Evolutionary conservation across 2,113 vertebrate genomes (phyloP).

Genomic region (Microcebus jonahi): DNA sequence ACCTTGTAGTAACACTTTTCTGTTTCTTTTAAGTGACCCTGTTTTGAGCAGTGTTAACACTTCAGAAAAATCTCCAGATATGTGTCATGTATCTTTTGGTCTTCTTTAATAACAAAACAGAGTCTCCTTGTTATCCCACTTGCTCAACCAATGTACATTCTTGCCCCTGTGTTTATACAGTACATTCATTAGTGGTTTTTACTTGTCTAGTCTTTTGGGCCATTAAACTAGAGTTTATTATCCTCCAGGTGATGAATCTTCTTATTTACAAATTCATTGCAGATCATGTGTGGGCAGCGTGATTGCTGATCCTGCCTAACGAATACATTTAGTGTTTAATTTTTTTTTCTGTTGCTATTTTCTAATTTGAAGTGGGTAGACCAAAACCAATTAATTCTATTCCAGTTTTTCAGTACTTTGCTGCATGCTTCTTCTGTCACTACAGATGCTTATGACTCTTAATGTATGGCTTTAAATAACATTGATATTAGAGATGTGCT

Average conservation of each 20-base stretch:
- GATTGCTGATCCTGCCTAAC: constrained; percentile 77
- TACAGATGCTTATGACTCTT: constrained; percentile 85
- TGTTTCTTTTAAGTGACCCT: constrained; percentile 66
- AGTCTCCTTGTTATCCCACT: constrained; percentile 69
- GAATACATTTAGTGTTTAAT: constrained; percentile 78
- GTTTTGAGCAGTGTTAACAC: constrained; percentile 76
- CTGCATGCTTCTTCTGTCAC: constrained; percentile 82
- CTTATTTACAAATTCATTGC: constrained; percentile 79
- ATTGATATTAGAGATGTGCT: constrained; percentile 85
- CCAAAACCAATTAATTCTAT: constrained; percentile 85
- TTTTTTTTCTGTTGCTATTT: constrained; percentile 79
- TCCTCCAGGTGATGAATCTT: constrained; percentile 78
- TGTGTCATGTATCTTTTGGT: constrained; percentile 53
- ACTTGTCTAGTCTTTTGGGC: constrained; percentile 76
- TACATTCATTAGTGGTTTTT: constrained; percentile 71
- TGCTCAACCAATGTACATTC: constrained; percentile 58
- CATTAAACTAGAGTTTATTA: constrained; percentile 75
- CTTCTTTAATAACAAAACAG: constrained; percentile 69
- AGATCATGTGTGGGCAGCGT: constrained; percentile 81
- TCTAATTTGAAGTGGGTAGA: constrained; percentile 82
- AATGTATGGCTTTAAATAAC: constrained; percentile 87
- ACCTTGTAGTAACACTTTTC: constrained; percentile 61
- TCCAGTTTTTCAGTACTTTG: constrained; percentile 80
- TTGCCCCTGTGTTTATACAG: constrained; percentile 72
- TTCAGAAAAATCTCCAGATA: constrained; percentile 68